Base-by-base conservation (phyloP, 2,113 vertebrate genomes). In the Apaloderma vittatum region DNA sequence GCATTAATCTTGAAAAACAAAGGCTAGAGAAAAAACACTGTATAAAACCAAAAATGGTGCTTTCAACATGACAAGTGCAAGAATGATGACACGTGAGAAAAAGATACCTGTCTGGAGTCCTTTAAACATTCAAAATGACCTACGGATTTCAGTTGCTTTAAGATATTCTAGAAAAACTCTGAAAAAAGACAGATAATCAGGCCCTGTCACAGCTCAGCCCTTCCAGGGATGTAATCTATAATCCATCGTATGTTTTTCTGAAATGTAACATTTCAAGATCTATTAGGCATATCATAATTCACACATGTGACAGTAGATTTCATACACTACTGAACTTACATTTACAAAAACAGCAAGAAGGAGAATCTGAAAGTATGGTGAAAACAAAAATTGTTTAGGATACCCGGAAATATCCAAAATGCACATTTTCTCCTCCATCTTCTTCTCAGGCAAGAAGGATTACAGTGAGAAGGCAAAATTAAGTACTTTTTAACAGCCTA, bases 301-400 rank as follows among this genome's bases (percentile, higher is more conserved):
- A 95, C 36, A 87, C 27, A 49, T 0, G 13, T 66, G 73, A 94
- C 2, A 22, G 59, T n/a, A 95, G 34, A 68, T 65, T 80, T 67
- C 52, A 70, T 84, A 2, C 43, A 55, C 45, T 48, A 49, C 24
- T 70, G 51, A 93, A 93, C 14, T 70, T 22, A 26, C 11, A 1
- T 61, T 54, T 63, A 37, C 36, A 79, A 54, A 62, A 32, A 79
- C 7, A 43, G 27, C 15, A n/a, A 72, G n/a, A 91, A 13, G 23
- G 43, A 67, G 14, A 76, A 77, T 19, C 48, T 40, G 12, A 88
- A 96, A 93, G 93, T 65, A 86, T 37, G 37, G 58, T 94, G 93
- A 96, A 94, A 95, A 58, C 86, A 91, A 61, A 78, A 15, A 85
- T 30, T 63, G n/a, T 88, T 97, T 90, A 93, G 58, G 84, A 85